These are phyloP conservation scores for Pterois miles DNA, from an alignment of 2,797 vertebrate genomes.

Conservation along the genomic window DNA sequence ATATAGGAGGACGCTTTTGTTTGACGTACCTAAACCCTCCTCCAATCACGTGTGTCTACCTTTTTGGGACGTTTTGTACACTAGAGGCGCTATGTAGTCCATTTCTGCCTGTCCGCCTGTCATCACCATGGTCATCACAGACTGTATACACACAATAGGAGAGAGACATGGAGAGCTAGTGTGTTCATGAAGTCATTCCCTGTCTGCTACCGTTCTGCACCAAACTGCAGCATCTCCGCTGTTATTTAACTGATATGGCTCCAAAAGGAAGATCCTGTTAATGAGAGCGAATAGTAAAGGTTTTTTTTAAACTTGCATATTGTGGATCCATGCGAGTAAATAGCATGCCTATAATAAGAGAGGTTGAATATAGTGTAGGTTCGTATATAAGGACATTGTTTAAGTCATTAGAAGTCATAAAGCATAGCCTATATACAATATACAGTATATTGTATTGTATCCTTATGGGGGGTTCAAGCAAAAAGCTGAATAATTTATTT, in stretches of 20 bases:
- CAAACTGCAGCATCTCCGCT: neutral
- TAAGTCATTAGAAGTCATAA: neutral
- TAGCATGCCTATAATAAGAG: neutral
- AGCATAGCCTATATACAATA: too few species aligned
- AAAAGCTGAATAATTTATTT: too few species aligned
- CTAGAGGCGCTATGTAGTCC: neutral
- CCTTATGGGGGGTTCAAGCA: too few species aligned
- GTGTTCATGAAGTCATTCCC: neutral
- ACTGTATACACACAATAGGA: neutral
- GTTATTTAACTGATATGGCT: neutral
- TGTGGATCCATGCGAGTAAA: neutral
- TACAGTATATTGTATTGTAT: too few species aligned
- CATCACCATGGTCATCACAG: neutral
- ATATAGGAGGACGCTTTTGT: neutral
- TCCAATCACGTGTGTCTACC: conserved; percentile 43
- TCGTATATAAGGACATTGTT: neutral
- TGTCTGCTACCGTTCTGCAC: neutral
- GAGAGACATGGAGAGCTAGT: neutral
- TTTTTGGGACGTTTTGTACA: neutral
- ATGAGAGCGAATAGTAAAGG: neutral
- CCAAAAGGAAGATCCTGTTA: neutral
- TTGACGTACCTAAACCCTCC: neutral
- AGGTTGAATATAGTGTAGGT: neutral
- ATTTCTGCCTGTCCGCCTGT: neutral
- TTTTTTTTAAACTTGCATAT: neutral